These are phyloP conservation scores for Agonopterix arenella DNA, from an alignment of 2,888 invertebrate species.

Conservation along the genomic window DNA sequence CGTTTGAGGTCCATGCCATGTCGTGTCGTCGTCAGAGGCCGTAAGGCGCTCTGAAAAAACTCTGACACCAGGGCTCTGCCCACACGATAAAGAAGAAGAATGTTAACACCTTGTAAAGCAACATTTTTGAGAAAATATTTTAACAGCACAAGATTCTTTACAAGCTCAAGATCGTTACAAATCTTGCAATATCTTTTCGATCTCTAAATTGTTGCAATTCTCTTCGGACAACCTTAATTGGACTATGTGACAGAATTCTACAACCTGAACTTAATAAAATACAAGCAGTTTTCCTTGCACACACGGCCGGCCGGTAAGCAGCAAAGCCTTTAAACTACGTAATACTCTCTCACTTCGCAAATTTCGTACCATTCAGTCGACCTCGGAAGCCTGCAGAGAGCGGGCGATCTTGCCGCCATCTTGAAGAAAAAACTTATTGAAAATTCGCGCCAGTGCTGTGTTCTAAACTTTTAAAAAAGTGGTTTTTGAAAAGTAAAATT, in stretches of 20 bases:
- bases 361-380: constrained; percentile 57
- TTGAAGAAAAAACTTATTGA: constrained; percentile 33
- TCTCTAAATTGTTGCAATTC: background rate
- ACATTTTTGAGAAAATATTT: background rate
- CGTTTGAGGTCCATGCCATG: too few relatives aligned
- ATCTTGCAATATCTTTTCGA: constrained; percentile 8
- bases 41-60: too few relatives aligned
- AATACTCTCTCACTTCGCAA: constrained; percentile 46
- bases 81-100: too few relatives aligned
- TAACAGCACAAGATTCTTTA: background rate
- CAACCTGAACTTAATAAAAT: constrained; percentile 26
- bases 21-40: too few relatives aligned
- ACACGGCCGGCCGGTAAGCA: constrained; percentile 48
- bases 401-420: constrained; percentile 40
- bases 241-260: constrained; percentile 24
- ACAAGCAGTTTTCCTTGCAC: constrained; percentile 63
- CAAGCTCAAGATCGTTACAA: background rate
- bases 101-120: background rate
- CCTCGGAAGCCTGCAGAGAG: constrained; percentile 57
- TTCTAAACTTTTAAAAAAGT: constrained; percentile 20
- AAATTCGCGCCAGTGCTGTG: constrained; percentile 51
- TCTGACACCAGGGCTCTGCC: too few relatives aligned
- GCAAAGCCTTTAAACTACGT: constrained; percentile 39
- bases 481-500: constrained; percentile 6
- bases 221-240: constrained; percentile 9